Evolutionary conservation across 2,888 invertebrate genomes (phyloP), one percentile per base, ranked within the genome.

Genomic region (Polia nebulosa): DNA sequence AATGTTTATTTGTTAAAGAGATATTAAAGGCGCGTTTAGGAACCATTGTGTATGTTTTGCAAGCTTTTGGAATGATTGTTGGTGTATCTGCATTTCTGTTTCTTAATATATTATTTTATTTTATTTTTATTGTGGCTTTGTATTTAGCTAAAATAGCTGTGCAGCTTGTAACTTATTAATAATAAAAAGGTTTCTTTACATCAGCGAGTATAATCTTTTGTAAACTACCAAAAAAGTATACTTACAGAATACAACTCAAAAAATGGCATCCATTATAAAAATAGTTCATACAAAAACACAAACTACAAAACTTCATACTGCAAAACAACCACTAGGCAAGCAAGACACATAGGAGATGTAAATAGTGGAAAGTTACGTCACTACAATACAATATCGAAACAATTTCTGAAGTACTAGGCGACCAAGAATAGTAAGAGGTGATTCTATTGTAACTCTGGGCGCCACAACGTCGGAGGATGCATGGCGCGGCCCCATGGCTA

Each of bases 1-100:
- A 58, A 74, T 76, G 72, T 84, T 87, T 86, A 84, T 87, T 87
- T 80, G 75, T 82, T 81, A 25, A 8, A 36, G 32, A 69, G 22
- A 41, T 36, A 77, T 63, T 65, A 59, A 57, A 62, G 9, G 25
- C 56, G 22, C 44, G 20, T 52, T 65, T 64, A 57, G 68, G 49
- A 47, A 57, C 45, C 25, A 20, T 36, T 41, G 27, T 25, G 11
- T 44, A 5, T 20, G 17, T 58, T 32, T 45, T 25, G 9, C 29
- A 17, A 55, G 25, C 13, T 20, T 58, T 53, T 58, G 7, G 22
- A 36, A 41, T 41, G 1, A 22, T 32, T 55, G 7, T 39, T 27
- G 17, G 2, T 29, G 27, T 29, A 27, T 22, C 6, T 25, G 1
- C 3, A 4, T 22, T 36, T 9, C 27, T 27, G 44, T 44, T 17